Percentiles rank a stretch among this genome's conserved stretches.
These are phyloP conservation scores for Macquaria ambigua DNA, from an alignment of 2,113 vertebrate species.

Conservation along the genomic window DNA sequence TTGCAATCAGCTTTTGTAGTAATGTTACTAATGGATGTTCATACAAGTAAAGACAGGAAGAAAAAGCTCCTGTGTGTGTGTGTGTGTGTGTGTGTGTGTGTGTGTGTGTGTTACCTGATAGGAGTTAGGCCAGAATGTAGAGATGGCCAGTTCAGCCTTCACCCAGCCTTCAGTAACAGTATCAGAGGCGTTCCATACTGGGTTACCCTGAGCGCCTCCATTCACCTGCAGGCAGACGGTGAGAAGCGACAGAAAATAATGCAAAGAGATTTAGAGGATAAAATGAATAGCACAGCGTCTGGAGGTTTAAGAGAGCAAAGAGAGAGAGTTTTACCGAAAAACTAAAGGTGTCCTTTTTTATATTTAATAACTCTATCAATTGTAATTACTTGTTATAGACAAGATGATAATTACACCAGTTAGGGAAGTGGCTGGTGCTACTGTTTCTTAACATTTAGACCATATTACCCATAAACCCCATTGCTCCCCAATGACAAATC, in stretches of 20 bases:
- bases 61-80: background rate
- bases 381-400: background rate
- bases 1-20: background rate
- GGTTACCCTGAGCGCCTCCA: conserved; percentile 94
- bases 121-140: conserved; percentile 98
- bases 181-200: conserved; percentile 94
- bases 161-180: conserved; percentile 94
- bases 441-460: background rate
- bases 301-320: background rate
- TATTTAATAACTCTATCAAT: background rate
- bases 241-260: background rate
- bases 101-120: conserved; percentile 89
- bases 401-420: background rate
- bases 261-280: background rate
- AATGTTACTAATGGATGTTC: background rate
- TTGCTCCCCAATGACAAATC: too few relatives aligned
- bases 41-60: background rate
- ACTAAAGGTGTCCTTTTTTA: background rate
- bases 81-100: conserved; percentile 5
- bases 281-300: accelerated
- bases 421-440: background rate
- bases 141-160: conserved; percentile 96
- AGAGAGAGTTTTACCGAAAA: background rate
- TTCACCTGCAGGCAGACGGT: conserved; percentile 83
- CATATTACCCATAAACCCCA: too few relatives aligned